Evolutionary conservation across 2,113 vertebrate species (phyloP), one percentile per base, ranked within the genome.

Genomic region (Barnardius zonarius): DNA sequence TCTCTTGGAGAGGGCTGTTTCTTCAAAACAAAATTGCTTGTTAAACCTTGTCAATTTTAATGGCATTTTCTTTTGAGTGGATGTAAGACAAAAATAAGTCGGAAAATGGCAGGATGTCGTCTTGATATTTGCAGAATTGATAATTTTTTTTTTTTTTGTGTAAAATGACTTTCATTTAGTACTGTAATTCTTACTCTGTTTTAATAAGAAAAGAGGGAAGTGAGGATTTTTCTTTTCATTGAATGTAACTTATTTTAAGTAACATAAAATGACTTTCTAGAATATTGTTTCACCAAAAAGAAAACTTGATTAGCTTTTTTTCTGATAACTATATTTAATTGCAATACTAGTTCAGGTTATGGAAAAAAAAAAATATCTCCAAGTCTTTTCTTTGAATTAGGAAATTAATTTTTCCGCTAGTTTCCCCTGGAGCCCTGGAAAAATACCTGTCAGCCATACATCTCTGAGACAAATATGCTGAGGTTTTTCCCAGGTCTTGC

Each of bases 11-110:
- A 86, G 86, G 57, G 7, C 62, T 33, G 18, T 79, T 93, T 87
- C 70, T 90, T 89, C 81, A 91, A 91, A 95, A 91, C 54, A 92
- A 84, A 90, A 85, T 52, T 84, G 41, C 74, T 85, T 94, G 67
- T 95, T 95, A 92, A 87, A 92, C 22, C 86, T 95, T 15, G 44
- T 93, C 74, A 91, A 41, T 87, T 92, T 87, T 89, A 95, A 94
- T 85, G 37, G n/a, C 11, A 16, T 90, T 92, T 91, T 90, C 55
- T 83, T 93, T 73, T 73, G 67, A 91, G 62, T 0, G 0, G n/a
- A 96, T 92, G 37, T 82, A 87, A 91, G 52, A 80, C 70, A 95
- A 80, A 95, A 95, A 92, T 84, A 83, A 91, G 87, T 89, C 55
- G 24, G 51, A 88, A 85, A 70, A 92, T 90, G 84, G 85, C 94